A percentile compares a stretch with the other conserved stretches of the same genome.
phyloP scores from a whole-genome alignment of 2,113 vertebrate species.

The Pholis gunnellus region DNA sequence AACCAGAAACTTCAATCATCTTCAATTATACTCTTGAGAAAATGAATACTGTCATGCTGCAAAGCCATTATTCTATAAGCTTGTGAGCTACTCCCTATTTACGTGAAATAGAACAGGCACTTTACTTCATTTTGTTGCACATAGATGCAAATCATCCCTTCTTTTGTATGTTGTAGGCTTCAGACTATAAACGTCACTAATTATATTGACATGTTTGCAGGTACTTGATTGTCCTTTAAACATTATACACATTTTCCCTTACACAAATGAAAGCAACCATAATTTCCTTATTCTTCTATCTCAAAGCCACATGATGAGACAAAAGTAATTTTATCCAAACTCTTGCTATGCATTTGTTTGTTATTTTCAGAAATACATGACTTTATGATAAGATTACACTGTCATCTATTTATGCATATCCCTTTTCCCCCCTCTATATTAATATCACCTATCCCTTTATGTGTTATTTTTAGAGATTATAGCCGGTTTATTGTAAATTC shows the following conservation, averaged over 20 bases:
- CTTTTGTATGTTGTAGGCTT: background rate
- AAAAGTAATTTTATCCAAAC: background rate
- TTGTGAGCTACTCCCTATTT: background rate
- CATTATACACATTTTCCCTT: background rate
- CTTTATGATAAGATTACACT: background rate
- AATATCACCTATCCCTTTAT: background rate
- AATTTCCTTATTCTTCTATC: background rate
- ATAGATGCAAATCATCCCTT: constrained; percentile 4
- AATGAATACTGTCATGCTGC: background rate
- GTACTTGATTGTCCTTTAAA: constrained; percentile 2
- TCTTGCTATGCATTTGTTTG: background rate
- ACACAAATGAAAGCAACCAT: background rate
- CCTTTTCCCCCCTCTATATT: background rate
- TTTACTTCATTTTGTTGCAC: background rate
- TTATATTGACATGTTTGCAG: background rate
- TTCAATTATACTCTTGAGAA: background rate
- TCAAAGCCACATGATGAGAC: background rate
- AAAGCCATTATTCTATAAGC: background rate
- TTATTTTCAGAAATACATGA: background rate
- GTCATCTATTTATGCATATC: background rate
- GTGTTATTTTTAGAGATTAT: background rate
- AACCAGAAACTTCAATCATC: constrained; percentile 27
- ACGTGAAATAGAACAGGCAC: background rate
- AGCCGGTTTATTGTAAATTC: background rate
- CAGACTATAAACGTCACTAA: constrained; percentile 6